Base-by-base conservation (phyloP, 1,140 invertebrate genomes). In the Diorhabda carinulata region DNA sequence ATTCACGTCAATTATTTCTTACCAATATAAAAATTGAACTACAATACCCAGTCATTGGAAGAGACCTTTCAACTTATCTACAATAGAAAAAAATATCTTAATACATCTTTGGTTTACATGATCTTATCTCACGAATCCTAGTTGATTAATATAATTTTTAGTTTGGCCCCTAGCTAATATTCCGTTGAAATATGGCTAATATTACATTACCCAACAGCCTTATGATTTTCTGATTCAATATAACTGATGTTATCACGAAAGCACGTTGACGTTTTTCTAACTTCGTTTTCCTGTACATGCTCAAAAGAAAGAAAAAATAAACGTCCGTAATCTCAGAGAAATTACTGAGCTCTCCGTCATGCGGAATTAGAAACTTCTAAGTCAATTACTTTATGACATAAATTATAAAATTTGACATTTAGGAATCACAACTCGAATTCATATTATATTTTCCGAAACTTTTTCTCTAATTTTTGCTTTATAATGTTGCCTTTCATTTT, bases 241-340 rank as follows among this genome's bases (percentile, higher is more conserved):
- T 60, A 60, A 60, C 10, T 60, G 58, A 60, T 60, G n/a, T 60
- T 60, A 60, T 60, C 58, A 60, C 58, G 58, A 60, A 60, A 60
- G 25, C 58, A 60, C 25, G 58, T 60, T 60, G 58, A 60, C 58
- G 58, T 25, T 60, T 60, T 60, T 60, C 41, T 42, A 42, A 60
- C n/a, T 60, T 60, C 5, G 41, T 60, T 60, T 60, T 60, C 58
- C 41, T 60, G 58, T n/a, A 42, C 58, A 60, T 60, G 58, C n/a
- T 52, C n/a, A n/a, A 52, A 52, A 52, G 45, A n/a, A 52, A 52
- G 47, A 52, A 52, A 25, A 52, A 52, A 52, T 52, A 52, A 52
- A 52, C 47, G 47, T 3, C 47, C 47, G 47, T 3, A 52, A 52
- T 52, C 47, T 52, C 6, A 6, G n/a, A 52, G 47, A 52, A 52